Evolutionary conservation across 2,888 invertebrate genomes (phyloP).

Genomic region (Mystacides longicornis): DNA sequence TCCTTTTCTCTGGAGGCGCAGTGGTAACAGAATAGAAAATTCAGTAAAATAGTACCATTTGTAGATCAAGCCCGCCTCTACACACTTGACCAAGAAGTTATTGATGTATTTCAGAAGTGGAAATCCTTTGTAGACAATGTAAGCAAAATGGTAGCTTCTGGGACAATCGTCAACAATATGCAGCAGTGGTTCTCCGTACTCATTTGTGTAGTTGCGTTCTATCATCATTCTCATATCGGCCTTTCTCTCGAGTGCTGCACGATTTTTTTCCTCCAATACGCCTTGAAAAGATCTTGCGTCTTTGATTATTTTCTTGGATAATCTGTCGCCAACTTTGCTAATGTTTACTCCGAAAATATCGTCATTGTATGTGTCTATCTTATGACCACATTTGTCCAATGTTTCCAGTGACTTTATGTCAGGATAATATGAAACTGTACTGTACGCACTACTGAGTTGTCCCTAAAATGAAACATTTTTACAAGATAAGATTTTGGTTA

Average conservation of each 20-base stretch:
- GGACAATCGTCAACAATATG: constrained; percentile 40
- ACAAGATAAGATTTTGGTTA: no score
- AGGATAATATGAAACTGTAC: constrained; percentile 35
- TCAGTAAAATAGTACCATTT: constrained; percentile 20
- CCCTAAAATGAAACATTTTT: background rate
- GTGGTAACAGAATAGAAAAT: constrained; percentile 10
- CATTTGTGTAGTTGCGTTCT: constrained; percentile 30
- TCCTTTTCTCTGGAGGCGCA: background rate
- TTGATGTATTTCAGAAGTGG: constrained; percentile 30
- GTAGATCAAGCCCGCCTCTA: constrained; percentile 12
- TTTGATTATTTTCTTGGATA: constrained; percentile 10
- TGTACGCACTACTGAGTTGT: constrained; percentile 30
- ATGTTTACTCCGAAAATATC: constrained; percentile 11
- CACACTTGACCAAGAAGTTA: constrained; percentile 9
- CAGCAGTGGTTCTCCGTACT: constrained; percentile 30
- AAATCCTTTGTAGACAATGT: constrained; percentile 36
- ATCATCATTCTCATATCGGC: constrained; percentile 28
- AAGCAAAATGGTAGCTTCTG: constrained; percentile 35
- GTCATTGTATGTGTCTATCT: constrained; percentile 30
- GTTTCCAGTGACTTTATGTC: constrained; percentile 39
- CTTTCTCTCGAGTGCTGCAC: constrained; percentile 18
- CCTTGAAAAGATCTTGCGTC: constrained; percentile 30
- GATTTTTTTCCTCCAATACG: constrained; percentile 16
- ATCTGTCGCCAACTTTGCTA: constrained; percentile 6
- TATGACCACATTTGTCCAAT: constrained; percentile 35